A percentile compares a stretch with the other conserved stretches of the same genome.
phyloP scores from a whole-genome alignment of 2,113 vertebrate species.

The Dascyllus trimaculatus region DNA sequence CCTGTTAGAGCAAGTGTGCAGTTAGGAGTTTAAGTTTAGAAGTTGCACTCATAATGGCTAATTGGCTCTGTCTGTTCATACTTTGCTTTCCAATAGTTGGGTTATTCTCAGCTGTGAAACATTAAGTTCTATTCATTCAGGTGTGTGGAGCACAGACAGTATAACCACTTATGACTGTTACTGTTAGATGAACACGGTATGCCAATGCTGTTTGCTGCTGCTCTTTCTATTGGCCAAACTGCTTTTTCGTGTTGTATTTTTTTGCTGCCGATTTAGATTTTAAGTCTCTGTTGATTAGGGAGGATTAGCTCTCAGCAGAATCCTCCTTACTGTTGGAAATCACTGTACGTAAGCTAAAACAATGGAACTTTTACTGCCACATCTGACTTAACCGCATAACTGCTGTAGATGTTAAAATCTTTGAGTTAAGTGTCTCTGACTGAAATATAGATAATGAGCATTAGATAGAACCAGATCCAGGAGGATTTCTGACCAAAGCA shows the following conservation, averaged over 20 bases:
- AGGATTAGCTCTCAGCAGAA: not conserved
- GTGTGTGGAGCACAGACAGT: no score
- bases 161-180: not conserved
- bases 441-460: not conserved
- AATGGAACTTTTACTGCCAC: not conserved
- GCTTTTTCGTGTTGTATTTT: not conserved
- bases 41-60: not conserved
- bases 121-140: no score
- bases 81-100: no score
- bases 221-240: not conserved
- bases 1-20: not conserved
- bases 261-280: not conserved
- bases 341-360: not conserved
- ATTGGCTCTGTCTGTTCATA: no score
- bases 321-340: not conserved
- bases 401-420: not conserved
- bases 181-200: not conserved
- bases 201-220: no score
- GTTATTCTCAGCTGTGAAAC: no score
- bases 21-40: not conserved
- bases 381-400: not conserved
- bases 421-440: not conserved
- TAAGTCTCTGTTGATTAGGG: not conserved
- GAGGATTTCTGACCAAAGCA: constrained; percentile 4
- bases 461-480: not conserved